These are phyloP conservation scores for Thalassoma bifasciatum DNA, from an alignment of 2,113 vertebrate genomes.

Conservation along the genomic window DNA sequence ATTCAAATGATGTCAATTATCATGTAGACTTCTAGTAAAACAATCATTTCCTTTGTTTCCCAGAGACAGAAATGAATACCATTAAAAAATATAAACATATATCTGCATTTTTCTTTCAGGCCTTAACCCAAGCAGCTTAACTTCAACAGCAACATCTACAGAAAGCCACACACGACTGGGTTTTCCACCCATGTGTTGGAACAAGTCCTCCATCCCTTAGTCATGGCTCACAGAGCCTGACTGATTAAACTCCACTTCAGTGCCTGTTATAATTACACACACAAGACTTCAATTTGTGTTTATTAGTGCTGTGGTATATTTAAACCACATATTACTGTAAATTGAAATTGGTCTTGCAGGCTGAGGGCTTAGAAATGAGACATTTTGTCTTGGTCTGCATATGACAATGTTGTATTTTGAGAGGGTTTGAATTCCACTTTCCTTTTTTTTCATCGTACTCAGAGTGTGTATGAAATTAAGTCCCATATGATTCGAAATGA, in stretches of 20 bases:
- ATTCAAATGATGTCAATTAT: too few relatives aligned
- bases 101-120: not conserved
- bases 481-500: not conserved
- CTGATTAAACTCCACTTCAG: conserved; percentile 65
- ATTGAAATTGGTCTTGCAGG: conserved; percentile 52
- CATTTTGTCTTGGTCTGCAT: conserved; percentile 40
- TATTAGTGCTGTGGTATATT: conserved; percentile 65
- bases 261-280: conserved; percentile 61
- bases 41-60: too few relatives aligned
- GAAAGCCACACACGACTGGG: not conserved
- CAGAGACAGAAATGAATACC: too few relatives aligned
- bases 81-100: too few relatives aligned
- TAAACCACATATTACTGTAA: conserved; percentile 64
- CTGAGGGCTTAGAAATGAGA: conserved; percentile 48
- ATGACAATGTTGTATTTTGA: conserved; percentile 10
- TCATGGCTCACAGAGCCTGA: conserved; percentile 43
- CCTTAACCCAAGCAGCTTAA: not conserved
- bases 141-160: not conserved
- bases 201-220: conserved; percentile 36
- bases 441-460: too few relatives aligned
- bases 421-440: too few relatives aligned
- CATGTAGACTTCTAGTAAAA: too few relatives aligned
- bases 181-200: conserved; percentile 9
- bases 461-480: too few relatives aligned
- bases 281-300: conserved; percentile 69